Base-by-base conservation (phyloP, 2,113 vertebrate species). In the Mionectes macconnelli region DNA sequence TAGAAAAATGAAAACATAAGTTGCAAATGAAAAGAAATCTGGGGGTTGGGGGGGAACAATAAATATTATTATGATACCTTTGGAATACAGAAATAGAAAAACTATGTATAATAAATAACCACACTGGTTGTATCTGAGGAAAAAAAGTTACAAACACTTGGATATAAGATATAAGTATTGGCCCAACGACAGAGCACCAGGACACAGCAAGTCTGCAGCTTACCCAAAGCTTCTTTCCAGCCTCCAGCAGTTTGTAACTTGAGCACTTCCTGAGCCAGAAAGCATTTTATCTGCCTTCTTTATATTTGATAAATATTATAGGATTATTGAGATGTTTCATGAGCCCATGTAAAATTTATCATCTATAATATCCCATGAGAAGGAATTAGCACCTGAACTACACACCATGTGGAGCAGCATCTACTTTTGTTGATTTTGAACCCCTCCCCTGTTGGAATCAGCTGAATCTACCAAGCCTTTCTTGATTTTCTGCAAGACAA, bases 331-430 rank as follows among this genome's bases (percentile, higher is more conserved):
- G 23, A 23, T 81, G 13, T 22, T 81, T 81, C 22, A 78, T 37
- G 37, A 78, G 39, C 21, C 7, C 10, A 20, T 35, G 21, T 33
- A 56, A 91, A 92, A 69, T 31, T 22, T 40, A 55, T 1, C 10
- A 56, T 37, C 27, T 33, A 5, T 55, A 60, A 39, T 70, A 53
- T 12, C 39, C 18, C 16, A 33, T 27, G 4, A 39, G n/a, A 84
- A 55, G 7, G 37, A 81, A 57, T 57, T 77, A 42, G 14, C 50
- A 66, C 14, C 40, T 81, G 6, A 56, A 37, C 35, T 60, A 18
- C 7, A 33, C 18, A 47, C 1, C 17, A 52, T 10, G 35, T 0
- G 0, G 13, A 87, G 4, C 20, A 81, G 4, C 0, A 1, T 40
- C 18, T 49, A 49, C 42, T 86, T 76, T 37, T 60, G 10, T 21